Base-by-base conservation (phyloP, 64 coral and sea anemone genomes). In the Stichodactyla mertensii region DNA sequence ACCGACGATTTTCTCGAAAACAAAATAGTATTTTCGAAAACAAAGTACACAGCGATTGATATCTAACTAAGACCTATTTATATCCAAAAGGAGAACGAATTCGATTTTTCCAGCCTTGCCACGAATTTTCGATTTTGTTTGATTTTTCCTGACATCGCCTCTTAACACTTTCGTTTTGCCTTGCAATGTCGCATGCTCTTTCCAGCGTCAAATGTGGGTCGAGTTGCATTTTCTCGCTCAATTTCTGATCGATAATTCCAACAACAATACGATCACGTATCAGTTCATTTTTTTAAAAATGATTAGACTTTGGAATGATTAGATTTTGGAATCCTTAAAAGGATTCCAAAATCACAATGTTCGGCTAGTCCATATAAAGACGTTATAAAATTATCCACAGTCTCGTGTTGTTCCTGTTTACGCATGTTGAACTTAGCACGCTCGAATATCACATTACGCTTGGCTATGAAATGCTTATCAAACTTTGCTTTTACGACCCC, bases 331-430 rank as follows among this genome's bases (percentile, higher is more conserved):
- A n/a, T n/a, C n/a, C n/a, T n/a, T n/a, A n/a, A n/a, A n/a, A 53
- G 31, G 1, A 20, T 10, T 13, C 67, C 67, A 87, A 87, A 87
- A 6, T 87, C 51, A 27, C 86, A 87, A 24, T 87, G 74, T 87
- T 87, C 86, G 6, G 69, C 52, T 11, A 88, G 10, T 12, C 51
- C 70, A 51, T 88, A 88, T 5, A 88, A 56, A 27, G 19, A 45
- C 54, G 23, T 71, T 12, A 88, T 24, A 19, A 88, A 79, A 6
- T 28, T 58, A 14, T 89, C 83, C 4, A 83, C 92, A 1, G 83
- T 61, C 77, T 89, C 81, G 19, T 27, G 64, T 20, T 36, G 55
- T 52, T 87, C 64, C 88, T 92, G 90, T 58, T 87, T 87, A 20
- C 85, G 77, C 54, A n/a, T 70, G 62, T 83, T 27, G 58, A 88